Base-by-base conservation (phyloP, 30 jellyfish, hydroid and myxozoan species). In the Cassiopea andromeda region DNA sequence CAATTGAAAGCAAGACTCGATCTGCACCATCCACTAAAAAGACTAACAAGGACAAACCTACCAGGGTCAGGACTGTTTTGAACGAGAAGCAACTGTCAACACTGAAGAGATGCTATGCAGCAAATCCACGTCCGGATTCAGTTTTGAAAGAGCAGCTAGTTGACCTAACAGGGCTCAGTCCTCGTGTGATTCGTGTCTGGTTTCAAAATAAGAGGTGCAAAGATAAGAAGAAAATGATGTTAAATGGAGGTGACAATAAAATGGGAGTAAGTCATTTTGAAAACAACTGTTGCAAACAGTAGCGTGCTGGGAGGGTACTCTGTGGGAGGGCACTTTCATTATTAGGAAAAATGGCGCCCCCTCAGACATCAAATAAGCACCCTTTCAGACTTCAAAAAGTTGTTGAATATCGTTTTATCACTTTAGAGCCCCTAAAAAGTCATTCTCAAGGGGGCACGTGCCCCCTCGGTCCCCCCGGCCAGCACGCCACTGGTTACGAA, bases 161-260 rank as follows among this genome's bases (percentile, higher is more conserved):
- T 18, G 96, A 93, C 8, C 15, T 93, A 90, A 93, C 98, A 58
- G 98, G 98, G 27, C 75, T 93, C 45, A 78, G 97, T 48, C 83
- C 97, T 58, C 88, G 98, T 4, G 98, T 93, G 59, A 93, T 93
- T 76, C 89, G 98, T n/a, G 98, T 93, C 38, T 93, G 98, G 98
- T 93, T 93, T 84, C 98, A 93, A 73, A 93, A 93, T 68, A 93
- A 93, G 73, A 73, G 98, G 19, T 93, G 98, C 90, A 93, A 93
- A 47, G 98, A 93, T 60, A 93, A 93, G 64, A 93, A 93, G 93
- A 93, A 89, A 73, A 73, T 80, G 89, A 86, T 86, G 93, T 46
- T 86, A 46, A 75, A 73, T 48, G 85, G 85, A 12, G 85, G 69
- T 13, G 93, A 78, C 47, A 76, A 84, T 6, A 77, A 80, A 66